Evolutionary conservation across 2,888 invertebrate species (phyloP), one percentile per base, ranked within the genome.

Genomic region (Bembecia ichneumoniformis): DNA sequence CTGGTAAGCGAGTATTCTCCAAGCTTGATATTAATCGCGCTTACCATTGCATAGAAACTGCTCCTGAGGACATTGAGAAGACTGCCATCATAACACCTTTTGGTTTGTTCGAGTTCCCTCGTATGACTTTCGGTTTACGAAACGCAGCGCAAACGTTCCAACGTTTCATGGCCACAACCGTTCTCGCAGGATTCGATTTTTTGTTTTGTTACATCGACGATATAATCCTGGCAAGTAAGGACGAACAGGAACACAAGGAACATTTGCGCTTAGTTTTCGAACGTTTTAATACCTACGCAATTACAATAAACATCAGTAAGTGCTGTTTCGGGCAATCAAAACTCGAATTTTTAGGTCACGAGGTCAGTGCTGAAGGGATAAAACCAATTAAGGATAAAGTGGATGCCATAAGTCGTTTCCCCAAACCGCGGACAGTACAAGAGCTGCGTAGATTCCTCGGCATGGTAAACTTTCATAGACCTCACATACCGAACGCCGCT

Each of bases 141-240:
- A 73, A 71, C 45, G 68, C 71, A 0, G 62, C 58, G 1, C 64
- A 65, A 48, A 65, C 67, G 0, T 68, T 59, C 50, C 68, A 71
- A 47, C 48, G 66, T 5, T 63, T 65, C 46, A 62, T 67, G 48
- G 57, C 62, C 9, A 11, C 2, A 9, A 53, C 58, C 7, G 56
- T 68, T 3, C 47, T 49, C 5, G 17, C 34, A 40, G 49, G 47
- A 0, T 11, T 49, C 11, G 40, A 51, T 14, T 52, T 53, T 3
- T 11, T 50, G 16, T 53, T 48, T n/a, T 5, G 2, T 9, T 53
- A 51, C 13, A 1, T 53, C 13, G 52, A 52, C 13, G 52, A 52
- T 16, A 11, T 51, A 3, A 10, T 52, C n/a, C 47, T 51, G 0
- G 53, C 51, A 1, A 51, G 47, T 17, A 10, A 36, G 1, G 2